These are phyloP conservation scores for Grammomys dolichurus DNA, from an alignment of 2,113 vertebrate species.

Conservation along the genomic window DNA sequence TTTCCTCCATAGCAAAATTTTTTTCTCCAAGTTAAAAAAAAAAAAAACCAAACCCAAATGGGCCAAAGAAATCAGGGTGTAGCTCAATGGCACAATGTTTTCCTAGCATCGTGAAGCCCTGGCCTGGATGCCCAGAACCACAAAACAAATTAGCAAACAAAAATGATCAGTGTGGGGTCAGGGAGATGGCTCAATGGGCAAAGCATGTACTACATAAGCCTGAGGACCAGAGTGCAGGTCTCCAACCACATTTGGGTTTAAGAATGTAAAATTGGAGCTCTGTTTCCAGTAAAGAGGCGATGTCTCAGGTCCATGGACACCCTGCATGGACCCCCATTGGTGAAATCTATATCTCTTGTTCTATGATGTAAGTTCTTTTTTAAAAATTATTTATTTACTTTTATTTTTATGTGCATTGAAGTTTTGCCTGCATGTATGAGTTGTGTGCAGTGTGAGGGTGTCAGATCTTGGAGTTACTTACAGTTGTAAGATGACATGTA, in stretches of 20 bases:
- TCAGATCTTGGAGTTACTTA: too few species aligned
- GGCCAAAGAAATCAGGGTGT: background rate
- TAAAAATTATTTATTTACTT: too few species aligned
- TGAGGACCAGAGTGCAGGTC: too few species aligned
- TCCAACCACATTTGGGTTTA: background rate
- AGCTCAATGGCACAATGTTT: background rate
- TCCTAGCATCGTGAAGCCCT: background rate
- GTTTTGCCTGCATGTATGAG: too few species aligned
- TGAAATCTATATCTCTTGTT: background rate
- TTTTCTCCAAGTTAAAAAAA: conserved; percentile 3
- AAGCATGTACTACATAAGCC: background rate
- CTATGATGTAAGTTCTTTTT: background rate
- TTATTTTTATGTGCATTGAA: too few species aligned
- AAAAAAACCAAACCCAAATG: background rate
- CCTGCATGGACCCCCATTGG: background rate
- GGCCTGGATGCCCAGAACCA: background rate
- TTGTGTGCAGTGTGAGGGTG: too few species aligned
- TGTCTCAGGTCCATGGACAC: background rate
- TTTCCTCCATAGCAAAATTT: background rate
- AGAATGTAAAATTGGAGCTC: background rate
- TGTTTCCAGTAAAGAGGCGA: background rate
- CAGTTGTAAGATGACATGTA: too few species aligned
- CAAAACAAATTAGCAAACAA: background rate
- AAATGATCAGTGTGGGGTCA: background rate
- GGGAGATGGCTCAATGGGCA: background rate